Evolutionary conservation across 2,888 invertebrate genomes (phyloP).

Genomic region (Rhimphoctona megacephalus): DNA sequence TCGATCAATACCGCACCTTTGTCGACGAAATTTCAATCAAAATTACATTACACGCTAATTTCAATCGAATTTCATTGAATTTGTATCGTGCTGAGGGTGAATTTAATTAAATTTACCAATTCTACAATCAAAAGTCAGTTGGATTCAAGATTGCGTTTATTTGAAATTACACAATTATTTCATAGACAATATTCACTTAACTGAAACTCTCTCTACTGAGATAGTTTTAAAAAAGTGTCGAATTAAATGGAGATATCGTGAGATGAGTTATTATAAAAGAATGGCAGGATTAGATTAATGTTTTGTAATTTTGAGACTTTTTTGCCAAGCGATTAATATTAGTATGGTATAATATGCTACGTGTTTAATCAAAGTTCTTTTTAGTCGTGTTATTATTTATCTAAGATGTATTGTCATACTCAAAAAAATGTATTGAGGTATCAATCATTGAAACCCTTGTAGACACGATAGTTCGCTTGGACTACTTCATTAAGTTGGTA

Average conservation of each 20-base stretch:
- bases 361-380: no score
- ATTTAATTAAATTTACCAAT: background rate
- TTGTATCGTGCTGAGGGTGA: background rate
- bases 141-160: no score
- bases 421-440: background rate
- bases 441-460: background rate
- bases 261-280: no score
- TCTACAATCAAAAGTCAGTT: no score
- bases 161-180: no score
- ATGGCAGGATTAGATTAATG: background rate
- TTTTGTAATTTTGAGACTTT: background rate
- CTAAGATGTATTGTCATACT: background rate
- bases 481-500: background rate
- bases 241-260: no score
- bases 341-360: no score
- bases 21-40: background rate
- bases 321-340: no score
- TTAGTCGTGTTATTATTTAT: background rate
- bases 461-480: background rate
- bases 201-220: no score
- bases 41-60: background rate
- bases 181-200: no score
- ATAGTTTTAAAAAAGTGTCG: no score
- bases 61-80: background rate
- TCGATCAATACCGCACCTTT: constrained; percentile 14